phyloP scores from a whole-genome alignment of 2,113 vertebrate species.

The Terrapene triunguis region DNA sequence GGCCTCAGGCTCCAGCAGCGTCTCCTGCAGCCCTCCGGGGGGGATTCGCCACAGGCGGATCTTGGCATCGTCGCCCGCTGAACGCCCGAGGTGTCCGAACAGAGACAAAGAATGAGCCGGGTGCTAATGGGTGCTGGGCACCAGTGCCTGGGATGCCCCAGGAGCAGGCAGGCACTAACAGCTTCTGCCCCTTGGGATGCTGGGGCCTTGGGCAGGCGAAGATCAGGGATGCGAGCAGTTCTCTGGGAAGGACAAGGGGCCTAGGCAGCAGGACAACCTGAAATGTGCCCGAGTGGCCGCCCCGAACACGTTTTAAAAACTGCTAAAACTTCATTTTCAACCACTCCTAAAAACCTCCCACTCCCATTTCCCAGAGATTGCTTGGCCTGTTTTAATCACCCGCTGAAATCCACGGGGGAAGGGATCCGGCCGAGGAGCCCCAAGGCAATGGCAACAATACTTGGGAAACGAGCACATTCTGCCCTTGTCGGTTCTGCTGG shows the following conservation, averaged over 20 bases:
- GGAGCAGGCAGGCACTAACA: too few species aligned
- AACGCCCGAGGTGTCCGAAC: background rate
- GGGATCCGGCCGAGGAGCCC: background rate
- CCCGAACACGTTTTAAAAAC: background rate
- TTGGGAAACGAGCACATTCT: background rate
- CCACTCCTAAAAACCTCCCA: background rate
- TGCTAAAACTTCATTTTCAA: background rate
- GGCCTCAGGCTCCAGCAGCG: constrained; percentile 84
- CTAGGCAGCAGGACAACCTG: too few species aligned
- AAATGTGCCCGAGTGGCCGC: too few species aligned
- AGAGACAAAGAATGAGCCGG: background rate
- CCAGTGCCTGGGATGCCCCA: background rate
- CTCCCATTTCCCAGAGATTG: background rate
- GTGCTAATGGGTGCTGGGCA: fast-evolving
- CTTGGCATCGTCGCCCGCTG: constrained; percentile 93
- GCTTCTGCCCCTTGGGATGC: background rate
- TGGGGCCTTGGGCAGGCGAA: too few species aligned
- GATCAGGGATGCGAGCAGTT: too few species aligned
- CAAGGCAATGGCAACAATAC: background rate
- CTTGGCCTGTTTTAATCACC: background rate
- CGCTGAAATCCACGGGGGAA: background rate
- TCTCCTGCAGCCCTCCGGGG: constrained; percentile 84
- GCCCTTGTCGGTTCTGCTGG: background rate
- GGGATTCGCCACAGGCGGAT: constrained; percentile 93
- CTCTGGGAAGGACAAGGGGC: too few species aligned